A percentile compares a stretch with the other conserved stretches of the same genome.
Evolutionary conservation across 2,888 invertebrate genomes (phyloP).

Genomic region (Tetragonula carbonaria): DNA sequence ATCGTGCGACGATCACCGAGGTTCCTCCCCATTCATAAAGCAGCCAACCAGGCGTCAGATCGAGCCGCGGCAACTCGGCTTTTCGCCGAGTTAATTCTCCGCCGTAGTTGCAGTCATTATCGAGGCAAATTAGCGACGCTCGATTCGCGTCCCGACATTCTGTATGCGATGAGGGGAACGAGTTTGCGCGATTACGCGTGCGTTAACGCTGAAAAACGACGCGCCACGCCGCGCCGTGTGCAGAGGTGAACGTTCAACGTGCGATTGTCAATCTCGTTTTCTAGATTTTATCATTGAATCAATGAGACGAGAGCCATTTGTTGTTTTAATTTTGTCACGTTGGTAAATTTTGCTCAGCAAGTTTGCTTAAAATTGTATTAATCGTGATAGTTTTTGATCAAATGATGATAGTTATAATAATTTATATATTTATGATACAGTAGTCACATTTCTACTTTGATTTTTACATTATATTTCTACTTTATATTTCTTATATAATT

Average conservation of each 20-base stretch:
- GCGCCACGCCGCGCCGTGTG: background rate
- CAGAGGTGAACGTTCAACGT: slow-evolving; percentile 25
- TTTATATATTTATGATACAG: too few relatives aligned
- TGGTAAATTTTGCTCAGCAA: background rate
- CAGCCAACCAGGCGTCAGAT: slow-evolving; percentile 61
- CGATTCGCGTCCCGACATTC: slow-evolving; percentile 62
- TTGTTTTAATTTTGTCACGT: background rate
- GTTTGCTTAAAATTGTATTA: background rate
- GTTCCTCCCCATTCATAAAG: slow-evolving; percentile 63
- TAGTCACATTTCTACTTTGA: too few relatives aligned
- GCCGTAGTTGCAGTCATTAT: slow-evolving; percentile 62
- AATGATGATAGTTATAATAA: too few relatives aligned
- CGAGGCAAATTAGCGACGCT: slow-evolving; percentile 68
- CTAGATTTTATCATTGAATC: background rate
- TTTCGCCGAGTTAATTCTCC: slow-evolving; percentile 57
- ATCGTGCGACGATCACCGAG: slow-evolving; percentile 57
- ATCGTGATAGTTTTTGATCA: too few relatives aligned
- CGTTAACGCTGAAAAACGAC: slow-evolving; percentile 57
- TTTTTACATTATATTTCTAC: too few relatives aligned
- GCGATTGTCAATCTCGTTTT: slow-evolving; percentile 36
- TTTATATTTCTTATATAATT: too few relatives aligned
- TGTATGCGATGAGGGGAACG: slow-evolving; percentile 49
- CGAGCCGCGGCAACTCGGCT: slow-evolving; percentile 9
- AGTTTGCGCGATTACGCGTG: slow-evolving; percentile 62
- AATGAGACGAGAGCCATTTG: background rate